Conservation (phyloP, 2,113 vertebrate species). For the Istiophorus platypterus region DNA sequence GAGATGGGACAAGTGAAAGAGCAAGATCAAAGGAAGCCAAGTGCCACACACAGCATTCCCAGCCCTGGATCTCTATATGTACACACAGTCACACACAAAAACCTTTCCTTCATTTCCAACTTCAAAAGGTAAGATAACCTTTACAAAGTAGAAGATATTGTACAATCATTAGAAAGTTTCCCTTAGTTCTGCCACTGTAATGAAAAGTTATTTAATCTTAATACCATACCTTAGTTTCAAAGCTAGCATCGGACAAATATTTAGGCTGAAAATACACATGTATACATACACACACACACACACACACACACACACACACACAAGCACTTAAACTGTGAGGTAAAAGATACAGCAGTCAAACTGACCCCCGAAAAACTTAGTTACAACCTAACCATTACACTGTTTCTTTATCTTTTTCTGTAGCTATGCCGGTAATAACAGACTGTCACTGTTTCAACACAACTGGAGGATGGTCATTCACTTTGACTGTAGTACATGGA, state of each 20-base stretch:
- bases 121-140: slow-evolving; percentile 11
- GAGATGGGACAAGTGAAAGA: slow-evolving; percentile 91
- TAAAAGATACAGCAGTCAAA: too few relatives aligned
- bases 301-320: too few relatives aligned
- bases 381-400: too few relatives aligned
- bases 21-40: slow-evolving; percentile 91
- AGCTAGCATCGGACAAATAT: not conserved
- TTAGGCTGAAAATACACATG: not conserved
- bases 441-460: too few relatives aligned
- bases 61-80: slow-evolving; percentile 21
- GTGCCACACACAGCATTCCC: slow-evolving; percentile 90
- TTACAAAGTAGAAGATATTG: slow-evolving; percentile 15
- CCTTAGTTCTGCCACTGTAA: not conserved
- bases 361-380: too few relatives aligned
- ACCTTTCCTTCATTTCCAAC: slow-evolving; percentile 7
- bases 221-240: not conserved
- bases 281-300: not conserved
- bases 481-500: too few relatives aligned
- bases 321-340: too few relatives aligned
- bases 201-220: slow-evolving; percentile 5
- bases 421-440: too few relatives aligned
- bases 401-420: too few relatives aligned
- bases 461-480: too few relatives aligned
- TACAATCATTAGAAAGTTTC: not conserved
- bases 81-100: slow-evolving; percentile 40